phyloP scores from a whole-genome alignment of 2,888 invertebrate species.

The Cheilosia urbana region DNA sequence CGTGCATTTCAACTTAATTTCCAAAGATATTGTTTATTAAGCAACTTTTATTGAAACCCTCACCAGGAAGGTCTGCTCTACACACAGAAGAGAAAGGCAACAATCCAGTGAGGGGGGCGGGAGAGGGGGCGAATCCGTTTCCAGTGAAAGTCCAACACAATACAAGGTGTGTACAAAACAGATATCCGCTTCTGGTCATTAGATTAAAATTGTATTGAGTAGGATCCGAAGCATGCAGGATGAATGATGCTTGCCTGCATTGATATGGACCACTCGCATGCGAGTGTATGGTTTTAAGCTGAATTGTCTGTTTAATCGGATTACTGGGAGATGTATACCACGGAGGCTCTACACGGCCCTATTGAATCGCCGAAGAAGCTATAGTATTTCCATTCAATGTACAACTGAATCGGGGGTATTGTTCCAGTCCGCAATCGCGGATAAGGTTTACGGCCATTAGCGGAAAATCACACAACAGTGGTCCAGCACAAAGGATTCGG shows the following conservation, averaged over 20 bases:
- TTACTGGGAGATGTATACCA: constrained; percentile 35
- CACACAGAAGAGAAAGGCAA: background rate
- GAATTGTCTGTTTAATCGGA: constrained; percentile 58
- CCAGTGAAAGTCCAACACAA: constrained; percentile 29
- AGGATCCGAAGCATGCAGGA: constrained; percentile 39
- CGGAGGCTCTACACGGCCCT: constrained; percentile 29
- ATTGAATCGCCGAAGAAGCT: constrained; percentile 21
- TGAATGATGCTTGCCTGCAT: constrained; percentile 18
- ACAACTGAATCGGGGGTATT: background rate
- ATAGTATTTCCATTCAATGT: no score
- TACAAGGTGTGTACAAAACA: constrained; percentile 54
- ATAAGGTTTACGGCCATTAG: background rate
- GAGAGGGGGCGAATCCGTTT: constrained; percentile 21
- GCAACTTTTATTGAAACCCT: constrained; percentile 48
- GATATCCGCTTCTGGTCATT: constrained; percentile 59
- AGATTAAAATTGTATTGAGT: constrained; percentile 38
- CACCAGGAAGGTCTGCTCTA: constrained; percentile 15
- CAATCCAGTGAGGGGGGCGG: background rate
- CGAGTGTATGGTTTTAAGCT: constrained; percentile 33
- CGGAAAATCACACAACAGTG: background rate
- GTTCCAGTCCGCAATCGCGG: background rate
- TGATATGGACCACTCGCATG: constrained; percentile 18
- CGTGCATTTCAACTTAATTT: constrained; percentile 63
- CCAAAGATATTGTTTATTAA: constrained; percentile 63
- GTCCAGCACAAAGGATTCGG: background rate